These are phyloP conservation scores for Brachyptera risi DNA, from an alignment of 2,888 invertebrate species.

Conservation along the genomic window DNA sequence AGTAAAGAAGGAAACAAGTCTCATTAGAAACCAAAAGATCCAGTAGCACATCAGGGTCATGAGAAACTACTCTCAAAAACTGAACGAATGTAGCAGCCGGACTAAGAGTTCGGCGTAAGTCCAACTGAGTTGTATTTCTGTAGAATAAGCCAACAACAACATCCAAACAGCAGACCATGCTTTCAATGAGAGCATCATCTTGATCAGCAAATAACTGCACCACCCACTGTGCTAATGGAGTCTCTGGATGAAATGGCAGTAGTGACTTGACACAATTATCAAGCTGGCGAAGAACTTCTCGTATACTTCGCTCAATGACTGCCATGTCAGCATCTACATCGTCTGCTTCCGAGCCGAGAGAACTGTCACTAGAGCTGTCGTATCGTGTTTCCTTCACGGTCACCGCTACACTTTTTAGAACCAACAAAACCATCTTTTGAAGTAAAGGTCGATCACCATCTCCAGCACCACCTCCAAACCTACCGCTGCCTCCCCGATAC, in stretches of 20 bases:
- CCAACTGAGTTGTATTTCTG: conserved; percentile 68
- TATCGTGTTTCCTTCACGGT: conserved; percentile 86
- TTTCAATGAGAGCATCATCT: conserved; percentile 86
- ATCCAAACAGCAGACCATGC: conserved; percentile 87
- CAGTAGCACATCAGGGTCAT: conserved; percentile 70
- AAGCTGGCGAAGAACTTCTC: conserved; percentile 75
- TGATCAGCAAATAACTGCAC: conserved; percentile 86
- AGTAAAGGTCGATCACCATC: conserved; percentile 71
- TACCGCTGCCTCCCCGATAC: conserved; percentile 46
- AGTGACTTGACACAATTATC: conserved; percentile 77
- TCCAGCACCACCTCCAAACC: conserved; percentile 49
- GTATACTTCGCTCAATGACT: conserved; percentile 78
- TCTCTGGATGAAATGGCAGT: conserved; percentile 82
- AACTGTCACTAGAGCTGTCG: conserved; percentile 76
- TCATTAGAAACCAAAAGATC: conserved; percentile 87
- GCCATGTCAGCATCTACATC: conserved; percentile 88
- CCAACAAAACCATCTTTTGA: conserved; percentile 81
- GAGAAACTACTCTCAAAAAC: conserved; percentile 75
- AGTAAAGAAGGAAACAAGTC: conserved; percentile 82
- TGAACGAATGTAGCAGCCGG: conserved; percentile 84
- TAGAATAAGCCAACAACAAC: conserved; percentile 82
- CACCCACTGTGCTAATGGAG: conserved; percentile 81
- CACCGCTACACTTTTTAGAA: conserved; percentile 83
- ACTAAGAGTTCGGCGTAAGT: conserved; percentile 75
- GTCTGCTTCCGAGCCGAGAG: conserved; percentile 77